Base-by-base conservation (phyloP, 1,140 invertebrate species). In the Bombus pyrosoma region DNA sequence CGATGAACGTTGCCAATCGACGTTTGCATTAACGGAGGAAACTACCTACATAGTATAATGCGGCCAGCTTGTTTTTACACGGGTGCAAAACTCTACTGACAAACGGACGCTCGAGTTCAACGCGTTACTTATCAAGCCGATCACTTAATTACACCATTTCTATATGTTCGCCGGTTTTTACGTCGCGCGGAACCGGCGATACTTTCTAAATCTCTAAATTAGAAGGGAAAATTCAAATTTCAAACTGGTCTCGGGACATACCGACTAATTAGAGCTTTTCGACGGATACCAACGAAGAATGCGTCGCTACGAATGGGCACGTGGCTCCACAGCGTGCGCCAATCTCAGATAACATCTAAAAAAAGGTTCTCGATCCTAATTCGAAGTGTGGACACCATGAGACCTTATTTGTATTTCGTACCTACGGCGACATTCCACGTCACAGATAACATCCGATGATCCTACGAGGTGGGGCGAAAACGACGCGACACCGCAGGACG, bases 331-430 rank as follows among this genome's bases (percentile, higher is more conserved):
- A 41, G 87, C 88, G 80, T 82, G 74, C 78, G 74, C 85, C 85
- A 74, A 86, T 89, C 83, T 66, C 57, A 86, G 90, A 92, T 91
- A 92, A 86, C 62, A 90, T 91, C 89, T 91, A 82, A 91, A 86
- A 87, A 86, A 88, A 53, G 78, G 69, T 89, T 83, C 81, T 81
- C 87, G 89, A 91, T 91, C 87, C 91, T 91, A 90, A 91, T 92
- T 89, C 86, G 72, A 86, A 83, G 89, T 83, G 87, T 88, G 81
- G 91, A 84, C 59, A 77, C 84, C 73, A 83, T 32, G 83, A 81
- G 79, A 66, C 84, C 86, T 90, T 91, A 92, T 92, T 92, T 92
- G 92, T 92, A 92, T 88, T 88, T 91, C 86, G 87, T 88, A 81
- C 89, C 89, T 90, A 89, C 78, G 84, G 69, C 82, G 79, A 86